Conservation (phyloP, 2,888 invertebrate species). For the Napeogenes inachia region DNA sequence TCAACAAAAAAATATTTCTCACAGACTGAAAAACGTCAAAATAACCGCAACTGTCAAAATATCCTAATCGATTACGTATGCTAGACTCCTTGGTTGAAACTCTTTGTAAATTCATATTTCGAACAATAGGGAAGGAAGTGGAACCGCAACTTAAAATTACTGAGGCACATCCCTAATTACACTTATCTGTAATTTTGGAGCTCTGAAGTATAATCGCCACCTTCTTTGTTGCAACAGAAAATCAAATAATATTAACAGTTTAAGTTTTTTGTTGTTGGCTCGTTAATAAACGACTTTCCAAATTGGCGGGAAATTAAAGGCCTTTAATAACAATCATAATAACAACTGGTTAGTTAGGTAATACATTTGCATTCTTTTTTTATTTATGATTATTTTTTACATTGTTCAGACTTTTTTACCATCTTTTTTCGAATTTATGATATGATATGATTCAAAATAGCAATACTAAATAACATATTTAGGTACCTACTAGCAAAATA, state of each 20-base stretch:
- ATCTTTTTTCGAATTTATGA: background rate
- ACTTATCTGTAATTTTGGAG: slow-evolving; percentile 72
- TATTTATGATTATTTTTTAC: too few relatives aligned
- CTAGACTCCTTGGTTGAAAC: slow-evolving; percentile 47
- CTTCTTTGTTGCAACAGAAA: slow-evolving; percentile 59
- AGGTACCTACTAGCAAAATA: too few relatives aligned
- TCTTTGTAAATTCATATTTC: slow-evolving; percentile 37
- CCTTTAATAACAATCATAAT: too few relatives aligned
- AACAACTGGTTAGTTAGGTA: too few relatives aligned
- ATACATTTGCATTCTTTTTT: too few relatives aligned
- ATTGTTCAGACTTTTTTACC: background rate
- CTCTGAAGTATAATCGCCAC: slow-evolving; percentile 57
- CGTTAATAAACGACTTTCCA: slow-evolving; percentile 48
- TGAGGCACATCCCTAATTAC: slow-evolving; percentile 65
- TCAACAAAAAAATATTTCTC: slow-evolving; percentile 48
- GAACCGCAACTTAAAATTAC: slow-evolving; percentile 68
- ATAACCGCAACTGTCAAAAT: slow-evolving; percentile 72
- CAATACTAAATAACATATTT: too few relatives aligned
- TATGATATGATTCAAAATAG: too few relatives aligned
- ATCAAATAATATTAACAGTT: slow-evolving; percentile 60
- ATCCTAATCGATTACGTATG: slow-evolving; percentile 67
- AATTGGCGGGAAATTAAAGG: slow-evolving; percentile 37
- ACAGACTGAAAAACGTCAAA: slow-evolving; percentile 38
- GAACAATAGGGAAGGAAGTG: slow-evolving; percentile 72
- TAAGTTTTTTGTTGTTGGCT: slow-evolving; percentile 44